These are phyloP conservation scores for Tipula vernalis DNA, from an alignment of 2,888 invertebrate species.

Conservation along the genomic window DNA sequence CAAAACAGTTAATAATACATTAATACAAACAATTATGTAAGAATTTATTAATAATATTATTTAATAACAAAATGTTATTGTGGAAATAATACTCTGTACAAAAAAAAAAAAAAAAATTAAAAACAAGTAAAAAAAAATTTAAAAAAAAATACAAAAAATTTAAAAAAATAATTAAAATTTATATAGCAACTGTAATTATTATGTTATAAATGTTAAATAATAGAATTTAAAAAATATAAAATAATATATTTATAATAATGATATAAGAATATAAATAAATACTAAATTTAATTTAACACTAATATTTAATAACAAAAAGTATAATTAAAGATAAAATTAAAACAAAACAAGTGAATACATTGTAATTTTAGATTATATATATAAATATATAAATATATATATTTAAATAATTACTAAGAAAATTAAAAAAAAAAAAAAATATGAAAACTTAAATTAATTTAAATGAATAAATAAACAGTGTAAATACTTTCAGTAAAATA, in stretches of 20 bases:
- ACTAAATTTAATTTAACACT: background rate
- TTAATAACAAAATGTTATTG: background rate
- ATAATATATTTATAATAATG: background rate
- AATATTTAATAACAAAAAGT: background rate
- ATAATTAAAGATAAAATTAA: background rate
- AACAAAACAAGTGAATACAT: background rate
- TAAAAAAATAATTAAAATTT: background rate
- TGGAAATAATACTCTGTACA: background rate
- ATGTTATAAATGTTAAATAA: background rate
- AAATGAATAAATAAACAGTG: background rate
- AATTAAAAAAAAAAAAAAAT: background rate
- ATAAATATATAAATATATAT: background rate
- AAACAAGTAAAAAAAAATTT: background rate
- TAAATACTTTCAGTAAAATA: background rate
- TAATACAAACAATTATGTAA: background rate
- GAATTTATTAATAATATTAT: background rate
- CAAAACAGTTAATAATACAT: background rate
- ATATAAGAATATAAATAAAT: background rate
- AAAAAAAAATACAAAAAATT: background rate
- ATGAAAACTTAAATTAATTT: background rate
- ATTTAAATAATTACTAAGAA: background rate
- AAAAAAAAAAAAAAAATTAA: background rate
- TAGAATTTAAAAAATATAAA: background rate
- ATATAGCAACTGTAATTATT: background rate
- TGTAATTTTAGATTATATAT: background rate